Conservation (phyloP, 2,113 vertebrate species). For the Orthonyx spaldingii region DNA sequence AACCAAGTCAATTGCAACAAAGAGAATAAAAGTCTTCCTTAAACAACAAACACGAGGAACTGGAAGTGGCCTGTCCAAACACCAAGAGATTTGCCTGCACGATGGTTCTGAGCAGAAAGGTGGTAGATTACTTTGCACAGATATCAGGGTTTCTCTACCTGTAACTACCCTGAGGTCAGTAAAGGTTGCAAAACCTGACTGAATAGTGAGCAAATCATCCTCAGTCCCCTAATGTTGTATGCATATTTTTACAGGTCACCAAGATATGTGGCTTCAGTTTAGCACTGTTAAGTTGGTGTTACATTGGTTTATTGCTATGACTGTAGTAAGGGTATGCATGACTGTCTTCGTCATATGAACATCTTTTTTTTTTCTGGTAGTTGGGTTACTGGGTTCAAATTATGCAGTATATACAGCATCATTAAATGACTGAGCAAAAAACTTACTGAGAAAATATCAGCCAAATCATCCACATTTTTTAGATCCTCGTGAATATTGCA, state of each 20-base stretch:
- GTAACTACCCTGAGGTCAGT: not conserved
- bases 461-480: not conserved
- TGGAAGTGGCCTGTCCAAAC: not conserved
- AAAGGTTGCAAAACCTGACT: not conserved
- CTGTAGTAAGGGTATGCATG: not conserved
- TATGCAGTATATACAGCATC: not conserved
- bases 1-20: not conserved
- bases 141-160: not conserved
- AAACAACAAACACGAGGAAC: not conserved
- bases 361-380: not conserved
- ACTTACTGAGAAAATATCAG: not conserved
- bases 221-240: not conserved
- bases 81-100: not conserved
- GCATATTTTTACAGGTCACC: not conserved
- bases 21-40: not conserved
- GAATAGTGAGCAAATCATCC: not conserved
- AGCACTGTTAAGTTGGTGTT: not conserved
- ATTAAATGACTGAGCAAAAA: not conserved
- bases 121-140: not conserved
- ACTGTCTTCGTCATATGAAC: accelerated
- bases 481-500: not conserved
- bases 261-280: not conserved
- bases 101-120: not conserved
- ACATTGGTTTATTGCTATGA: not conserved
- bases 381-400: not conserved